Conservation (phyloP, 2,797 vertebrate species). For the Pseudochaenichthys georgianus region DNA sequence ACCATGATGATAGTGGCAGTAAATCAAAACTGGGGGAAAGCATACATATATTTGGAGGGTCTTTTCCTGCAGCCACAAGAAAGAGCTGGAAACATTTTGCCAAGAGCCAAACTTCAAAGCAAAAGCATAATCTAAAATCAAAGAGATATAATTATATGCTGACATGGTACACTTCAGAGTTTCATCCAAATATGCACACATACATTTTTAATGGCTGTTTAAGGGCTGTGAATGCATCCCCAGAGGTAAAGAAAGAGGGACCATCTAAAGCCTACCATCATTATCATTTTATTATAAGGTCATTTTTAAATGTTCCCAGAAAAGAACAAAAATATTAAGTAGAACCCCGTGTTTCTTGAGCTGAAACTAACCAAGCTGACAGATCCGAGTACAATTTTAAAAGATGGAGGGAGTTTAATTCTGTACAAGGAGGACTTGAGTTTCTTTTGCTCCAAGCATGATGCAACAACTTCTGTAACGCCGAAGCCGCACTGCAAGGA, state of each 20-base stretch:
- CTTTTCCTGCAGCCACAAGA: conserved; percentile 21
- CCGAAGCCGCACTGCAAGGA: conserved; percentile 42
- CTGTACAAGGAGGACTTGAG: conserved; percentile 23
- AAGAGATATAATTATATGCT: conserved; percentile 66
- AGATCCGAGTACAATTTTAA: conserved; percentile 46
- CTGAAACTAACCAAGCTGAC: conserved; percentile 43
- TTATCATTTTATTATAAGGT: conserved; percentile 47
- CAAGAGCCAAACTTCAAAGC: conserved; percentile 66
- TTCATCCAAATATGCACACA: conserved; percentile 51
- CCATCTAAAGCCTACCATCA: conserved; percentile 22
- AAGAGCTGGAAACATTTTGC: conserved; percentile 34
- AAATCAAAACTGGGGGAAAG: conserved; percentile 5
- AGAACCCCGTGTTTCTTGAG: conserved; percentile 16
- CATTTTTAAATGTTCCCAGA: conserved; percentile 46
- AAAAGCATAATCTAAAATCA: conserved; percentile 59
- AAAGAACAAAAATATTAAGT: conserved; percentile 27
- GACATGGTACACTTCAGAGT: conserved; percentile 43
- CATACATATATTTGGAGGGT: background rate
- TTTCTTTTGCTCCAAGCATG: conserved; percentile 41
- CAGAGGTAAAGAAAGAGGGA: conserved; percentile 20
- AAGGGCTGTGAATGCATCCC: conserved; percentile 44
- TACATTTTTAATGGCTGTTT: conserved; percentile 66
- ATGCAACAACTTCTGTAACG: conserved; percentile 63
- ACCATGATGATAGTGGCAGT: background rate
- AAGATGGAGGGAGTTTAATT: conserved; percentile 27